phyloP scores from a whole-genome alignment of 2,797 vertebrate species.

The Etheostoma nigrum region DNA sequence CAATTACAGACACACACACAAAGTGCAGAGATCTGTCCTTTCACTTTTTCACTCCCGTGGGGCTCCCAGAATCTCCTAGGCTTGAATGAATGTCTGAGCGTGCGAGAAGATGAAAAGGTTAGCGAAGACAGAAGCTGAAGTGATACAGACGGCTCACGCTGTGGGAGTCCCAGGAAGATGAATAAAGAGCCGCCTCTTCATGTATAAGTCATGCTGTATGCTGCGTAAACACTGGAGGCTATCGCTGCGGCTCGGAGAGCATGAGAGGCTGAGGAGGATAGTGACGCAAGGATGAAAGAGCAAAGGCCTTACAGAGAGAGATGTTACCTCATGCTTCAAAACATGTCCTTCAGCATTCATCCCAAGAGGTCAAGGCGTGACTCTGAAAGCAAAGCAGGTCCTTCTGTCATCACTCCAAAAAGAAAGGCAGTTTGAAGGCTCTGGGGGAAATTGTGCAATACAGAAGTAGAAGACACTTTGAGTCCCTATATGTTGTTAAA shows the following conservation, averaged over 20 bases:
- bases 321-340: constrained; percentile 64
- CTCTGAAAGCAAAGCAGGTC: constrained; percentile 56
- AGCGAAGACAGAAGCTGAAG: constrained; percentile 64
- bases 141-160: constrained; percentile 59
- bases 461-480: neutral
- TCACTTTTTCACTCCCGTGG: constrained; percentile 55
- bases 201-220: constrained; percentile 81
- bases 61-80: constrained; percentile 39
- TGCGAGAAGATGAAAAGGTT: constrained; percentile 62
- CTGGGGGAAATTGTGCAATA: neutral
- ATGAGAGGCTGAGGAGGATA: constrained; percentile 43
- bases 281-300: constrained; percentile 58
- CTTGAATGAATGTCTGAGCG: constrained; percentile 53
- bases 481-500: neutral
- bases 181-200: constrained; percentile 77
- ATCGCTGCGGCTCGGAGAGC: constrained; percentile 46
- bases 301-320: constrained; percentile 57
- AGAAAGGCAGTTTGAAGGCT: neutral
- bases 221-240: constrained; percentile 75
- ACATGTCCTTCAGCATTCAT: constrained; percentile 64
- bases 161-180: constrained; percentile 68
- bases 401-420: constrained; percentile 27
- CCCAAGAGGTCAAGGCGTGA: constrained; percentile 56
- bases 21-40: constrained; percentile 37
- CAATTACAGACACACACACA: neutral